Conservation (phyloP, 2,797 vertebrate species). For the Xiphophorus birchmanni region DNA sequence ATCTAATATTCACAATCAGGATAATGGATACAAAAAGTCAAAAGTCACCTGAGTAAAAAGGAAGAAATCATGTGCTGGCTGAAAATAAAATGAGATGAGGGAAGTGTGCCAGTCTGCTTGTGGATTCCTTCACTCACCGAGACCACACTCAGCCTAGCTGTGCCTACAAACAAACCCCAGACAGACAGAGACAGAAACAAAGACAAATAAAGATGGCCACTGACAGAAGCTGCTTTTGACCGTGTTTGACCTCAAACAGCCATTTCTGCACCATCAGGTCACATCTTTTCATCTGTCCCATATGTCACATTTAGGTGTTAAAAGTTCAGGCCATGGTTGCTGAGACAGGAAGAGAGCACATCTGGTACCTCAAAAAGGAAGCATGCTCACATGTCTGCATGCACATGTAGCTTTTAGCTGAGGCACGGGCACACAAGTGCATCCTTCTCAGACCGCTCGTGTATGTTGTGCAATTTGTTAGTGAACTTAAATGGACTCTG, state of each 20-base stretch:
- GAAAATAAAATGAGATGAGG: conserved; percentile 1
- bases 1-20: neutral
- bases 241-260: conserved; percentile 46
- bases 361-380: conserved; percentile 26
- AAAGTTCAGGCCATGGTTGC: conserved; percentile 49
- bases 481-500: conserved; percentile 59
- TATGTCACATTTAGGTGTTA: conserved; percentile 56
- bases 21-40: conserved; percentile 21
- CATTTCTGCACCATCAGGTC: conserved; percentile 46
- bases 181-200: conserved; percentile 33
- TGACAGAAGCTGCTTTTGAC: conserved; percentile 36
- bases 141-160: conserved; percentile 53
- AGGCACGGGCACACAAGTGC: neutral
- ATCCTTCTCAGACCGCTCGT: conserved; percentile 28
- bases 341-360: conserved; percentile 49
- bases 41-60: conserved; percentile 31
- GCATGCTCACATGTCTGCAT: neutral
- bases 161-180: conserved; percentile 51
- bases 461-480: conserved; percentile 62
- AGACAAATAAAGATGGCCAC: conserved; percentile 18
- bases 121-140: conserved; percentile 39
- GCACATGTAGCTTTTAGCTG: neutral
- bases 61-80: conserved; percentile 23
- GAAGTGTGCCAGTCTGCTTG: conserved; percentile 33
- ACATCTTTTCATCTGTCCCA: conserved; percentile 33